phyloP scores from a whole-genome alignment of 2,888 invertebrate species.

The Pinctada fucata region DNA sequence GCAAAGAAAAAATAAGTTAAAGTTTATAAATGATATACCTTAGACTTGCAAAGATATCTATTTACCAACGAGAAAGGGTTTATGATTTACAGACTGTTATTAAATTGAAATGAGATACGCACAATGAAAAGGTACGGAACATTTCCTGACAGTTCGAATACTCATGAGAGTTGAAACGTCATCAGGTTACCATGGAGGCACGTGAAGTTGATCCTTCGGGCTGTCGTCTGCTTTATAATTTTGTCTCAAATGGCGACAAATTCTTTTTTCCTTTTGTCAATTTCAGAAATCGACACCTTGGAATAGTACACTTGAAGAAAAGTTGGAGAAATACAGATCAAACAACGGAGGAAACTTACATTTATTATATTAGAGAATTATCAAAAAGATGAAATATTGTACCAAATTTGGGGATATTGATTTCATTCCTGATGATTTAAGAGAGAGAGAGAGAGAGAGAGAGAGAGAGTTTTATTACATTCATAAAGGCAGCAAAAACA shows the following conservation, averaged over 20 bases:
- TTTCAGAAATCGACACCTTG: neutral
- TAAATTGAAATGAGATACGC: neutral
- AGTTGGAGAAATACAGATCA: too few species aligned
- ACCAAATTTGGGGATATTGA: too few species aligned
- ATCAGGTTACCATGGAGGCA: slow-evolving; percentile 7
- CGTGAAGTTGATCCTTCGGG: neutral
- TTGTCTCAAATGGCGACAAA: neutral
- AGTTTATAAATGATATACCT: too few species aligned
- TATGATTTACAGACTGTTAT: neutral
- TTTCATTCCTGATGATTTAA: too few species aligned
- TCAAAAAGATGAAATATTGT: too few species aligned
- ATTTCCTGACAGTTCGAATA: slow-evolving; percentile 4
- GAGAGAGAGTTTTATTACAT: too few species aligned
- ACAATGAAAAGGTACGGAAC: neutral
- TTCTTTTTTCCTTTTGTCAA: neutral
- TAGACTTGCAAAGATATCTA: too few species aligned
- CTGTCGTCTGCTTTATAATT: slow-evolving; percentile 12
- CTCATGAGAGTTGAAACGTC: slow-evolving; percentile 8
- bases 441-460: too few species aligned
- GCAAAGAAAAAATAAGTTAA: too few species aligned
- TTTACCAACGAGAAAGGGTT: neutral
- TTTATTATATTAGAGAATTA: too few species aligned
- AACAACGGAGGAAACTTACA: too few species aligned
- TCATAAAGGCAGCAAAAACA: too few species aligned
- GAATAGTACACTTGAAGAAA: neutral